Percentiles rank a stretch among this genome's conserved stretches.
Evolutionary conservation across 2,113 vertebrate species (phyloP).

Genomic region (Phaetusa simplex): DNA sequence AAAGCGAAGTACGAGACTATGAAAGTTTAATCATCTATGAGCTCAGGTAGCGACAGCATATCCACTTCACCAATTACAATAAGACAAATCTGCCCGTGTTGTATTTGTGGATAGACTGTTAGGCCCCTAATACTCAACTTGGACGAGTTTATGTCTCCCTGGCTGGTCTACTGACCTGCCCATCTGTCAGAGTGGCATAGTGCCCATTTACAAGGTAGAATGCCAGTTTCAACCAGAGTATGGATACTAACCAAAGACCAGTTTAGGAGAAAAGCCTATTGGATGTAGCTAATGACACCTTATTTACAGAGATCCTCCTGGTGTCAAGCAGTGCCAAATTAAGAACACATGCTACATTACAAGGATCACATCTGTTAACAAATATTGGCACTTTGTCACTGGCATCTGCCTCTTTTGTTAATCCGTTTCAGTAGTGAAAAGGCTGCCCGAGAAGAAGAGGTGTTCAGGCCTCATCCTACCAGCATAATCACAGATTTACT

Average conservation of each 20-base stretch:
- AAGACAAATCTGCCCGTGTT: neutral
- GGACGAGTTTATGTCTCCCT: conserved; percentile 66
- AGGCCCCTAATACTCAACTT: conserved; percentile 54
- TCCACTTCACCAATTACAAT: neutral
- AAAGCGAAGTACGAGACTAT: neutral
- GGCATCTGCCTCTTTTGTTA: conserved; percentile 58
- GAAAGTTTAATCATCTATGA: neutral
- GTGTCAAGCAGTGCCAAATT: conserved; percentile 67
- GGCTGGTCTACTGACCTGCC: conserved; percentile 59
- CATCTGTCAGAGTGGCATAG: conserved; percentile 75
- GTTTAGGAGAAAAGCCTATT: conserved; percentile 33
- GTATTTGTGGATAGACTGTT: conserved; percentile 48
- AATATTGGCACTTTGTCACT: conserved; percentile 54
- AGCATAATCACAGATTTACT: neutral
- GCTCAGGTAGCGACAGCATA: neutral
- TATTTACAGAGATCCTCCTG: conserved; percentile 66
- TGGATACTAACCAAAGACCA: conserved; percentile 48
- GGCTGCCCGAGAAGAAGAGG: conserved; percentile 18
- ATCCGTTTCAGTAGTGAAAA: conserved; percentile 21
- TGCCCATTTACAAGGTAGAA: conserved; percentile 62
- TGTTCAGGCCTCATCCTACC: neutral
- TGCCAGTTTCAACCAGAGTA: conserved; percentile 43
- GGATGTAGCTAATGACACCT: conserved; percentile 51
- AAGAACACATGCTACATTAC: conserved; percentile 65
- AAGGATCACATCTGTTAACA: conserved; percentile 60